Evolutionary conservation across 2,113 vertebrate species (phyloP).

Genomic region (Pseudopodoces humilis): DNA sequence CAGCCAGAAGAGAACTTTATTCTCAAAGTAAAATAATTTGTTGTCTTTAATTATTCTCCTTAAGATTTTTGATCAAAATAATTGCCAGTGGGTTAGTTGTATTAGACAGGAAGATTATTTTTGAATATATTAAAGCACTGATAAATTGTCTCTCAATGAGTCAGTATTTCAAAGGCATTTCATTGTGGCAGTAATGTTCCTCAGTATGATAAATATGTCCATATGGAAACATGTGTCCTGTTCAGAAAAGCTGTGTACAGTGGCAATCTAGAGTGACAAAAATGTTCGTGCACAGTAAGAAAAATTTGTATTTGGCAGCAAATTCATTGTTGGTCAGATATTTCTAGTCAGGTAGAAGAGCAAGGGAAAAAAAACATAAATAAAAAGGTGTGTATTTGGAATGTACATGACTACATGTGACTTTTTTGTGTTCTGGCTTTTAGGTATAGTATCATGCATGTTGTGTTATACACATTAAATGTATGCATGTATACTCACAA

Average conservation of each 20-base stretch:
- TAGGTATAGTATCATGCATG: accelerated
- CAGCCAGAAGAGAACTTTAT: slow-evolving; percentile 88
- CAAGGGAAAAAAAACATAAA: not conserved
- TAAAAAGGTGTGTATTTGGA: not conserved
- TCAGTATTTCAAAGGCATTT: not conserved
- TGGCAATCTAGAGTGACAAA: not conserved
- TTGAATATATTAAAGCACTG: not conserved
- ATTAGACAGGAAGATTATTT: slow-evolving; percentile 19
- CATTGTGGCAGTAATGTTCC: not conserved
- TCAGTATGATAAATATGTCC: not conserved
- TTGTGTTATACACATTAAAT: not conserved
- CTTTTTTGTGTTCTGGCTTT: not conserved
- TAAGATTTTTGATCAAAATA: slow-evolving; percentile 17
- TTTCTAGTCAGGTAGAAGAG: not conserved
- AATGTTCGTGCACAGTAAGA: not conserved
- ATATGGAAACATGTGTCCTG: accelerated
- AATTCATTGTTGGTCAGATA: not conserved
- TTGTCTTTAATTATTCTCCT: slow-evolving; percentile 9
- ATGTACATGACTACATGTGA: not conserved
- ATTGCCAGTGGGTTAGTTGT: not conserved
- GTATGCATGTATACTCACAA: not conserved
- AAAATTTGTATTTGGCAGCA: not conserved
- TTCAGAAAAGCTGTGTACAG: not conserved
- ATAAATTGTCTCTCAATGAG: not conserved
- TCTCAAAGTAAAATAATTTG: slow-evolving; percentile 77